phyloP scores from a whole-genome alignment of 2,113 vertebrate species.

The Elaphurus davidianus region DNA sequence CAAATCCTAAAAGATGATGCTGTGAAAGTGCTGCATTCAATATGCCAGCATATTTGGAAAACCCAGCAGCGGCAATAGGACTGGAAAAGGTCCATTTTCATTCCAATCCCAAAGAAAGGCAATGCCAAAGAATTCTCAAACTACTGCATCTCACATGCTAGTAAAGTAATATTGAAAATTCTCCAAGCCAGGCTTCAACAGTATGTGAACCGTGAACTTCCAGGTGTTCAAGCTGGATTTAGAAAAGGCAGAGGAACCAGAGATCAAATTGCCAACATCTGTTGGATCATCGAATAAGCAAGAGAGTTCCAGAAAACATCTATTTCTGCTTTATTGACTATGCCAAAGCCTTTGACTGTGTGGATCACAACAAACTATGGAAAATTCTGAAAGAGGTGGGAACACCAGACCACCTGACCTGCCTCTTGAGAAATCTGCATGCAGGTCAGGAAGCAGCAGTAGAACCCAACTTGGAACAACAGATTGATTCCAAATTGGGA shows the following conservation, averaged over 20 bases:
- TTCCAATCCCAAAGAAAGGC: neutral
- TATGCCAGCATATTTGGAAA: neutral
- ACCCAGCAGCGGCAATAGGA: neutral
- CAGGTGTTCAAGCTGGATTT: neutral
- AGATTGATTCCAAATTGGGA: neutral
- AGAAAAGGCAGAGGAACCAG: neutral
- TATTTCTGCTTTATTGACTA: neutral
- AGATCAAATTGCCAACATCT: neutral
- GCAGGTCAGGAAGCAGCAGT: neutral
- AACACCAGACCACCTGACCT: neutral
- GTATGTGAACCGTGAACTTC: neutral
- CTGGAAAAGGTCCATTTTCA: neutral
- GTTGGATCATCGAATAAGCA: rapidly evolving
- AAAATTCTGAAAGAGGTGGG: neutral
- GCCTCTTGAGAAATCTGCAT: neutral
- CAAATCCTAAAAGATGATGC: neutral
- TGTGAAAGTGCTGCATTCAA: neutral
- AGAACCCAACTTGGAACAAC: neutral
- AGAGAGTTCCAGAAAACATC: neutral
- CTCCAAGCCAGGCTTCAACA: neutral
- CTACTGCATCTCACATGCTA: neutral
- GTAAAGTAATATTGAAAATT: neutral
- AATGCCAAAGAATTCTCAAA: neutral
- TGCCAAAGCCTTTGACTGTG: neutral
- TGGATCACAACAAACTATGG: neutral